Evolutionary conservation across 2,113 vertebrate species (phyloP).

Genomic region (Phylloscopus trochilus): DNA sequence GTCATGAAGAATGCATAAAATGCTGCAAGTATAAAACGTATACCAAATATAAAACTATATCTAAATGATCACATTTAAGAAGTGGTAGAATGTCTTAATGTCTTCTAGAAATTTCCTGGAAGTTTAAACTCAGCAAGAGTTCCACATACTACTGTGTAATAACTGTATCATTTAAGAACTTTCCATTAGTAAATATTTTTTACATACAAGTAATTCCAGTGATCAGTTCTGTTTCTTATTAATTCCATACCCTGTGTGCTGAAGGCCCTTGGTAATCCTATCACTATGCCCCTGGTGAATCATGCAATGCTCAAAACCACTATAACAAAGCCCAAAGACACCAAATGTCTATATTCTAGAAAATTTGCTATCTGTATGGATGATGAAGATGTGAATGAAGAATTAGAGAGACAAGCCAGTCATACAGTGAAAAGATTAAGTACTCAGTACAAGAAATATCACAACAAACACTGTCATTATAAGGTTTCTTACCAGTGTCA

Average conservation of each 20-base stretch:
- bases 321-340: neutral
- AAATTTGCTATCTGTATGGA: neutral
- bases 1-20: neutral
- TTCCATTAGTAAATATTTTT: neutral
- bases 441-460: neutral
- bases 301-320: neutral
- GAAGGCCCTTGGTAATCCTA: neutral
- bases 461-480: neutral
- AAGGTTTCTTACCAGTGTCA: constrained; percentile 87
- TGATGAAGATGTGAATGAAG: neutral
- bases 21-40: neutral
- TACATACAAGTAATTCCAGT: neutral
- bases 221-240: neutral
- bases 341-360: neutral
- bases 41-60: neutral
- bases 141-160: neutral
- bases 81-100: neutral
- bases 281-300: neutral
- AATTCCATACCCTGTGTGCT: neutral
- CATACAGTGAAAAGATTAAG: neutral
- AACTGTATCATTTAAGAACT: neutral
- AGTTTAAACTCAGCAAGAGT: neutral
- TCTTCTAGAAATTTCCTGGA: neutral
- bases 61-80: neutral
- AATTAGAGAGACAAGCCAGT: neutral